Evolutionary conservation across 2,113 vertebrate genomes (phyloP).

Genomic region (Oreotragus oreotragus): DNA sequence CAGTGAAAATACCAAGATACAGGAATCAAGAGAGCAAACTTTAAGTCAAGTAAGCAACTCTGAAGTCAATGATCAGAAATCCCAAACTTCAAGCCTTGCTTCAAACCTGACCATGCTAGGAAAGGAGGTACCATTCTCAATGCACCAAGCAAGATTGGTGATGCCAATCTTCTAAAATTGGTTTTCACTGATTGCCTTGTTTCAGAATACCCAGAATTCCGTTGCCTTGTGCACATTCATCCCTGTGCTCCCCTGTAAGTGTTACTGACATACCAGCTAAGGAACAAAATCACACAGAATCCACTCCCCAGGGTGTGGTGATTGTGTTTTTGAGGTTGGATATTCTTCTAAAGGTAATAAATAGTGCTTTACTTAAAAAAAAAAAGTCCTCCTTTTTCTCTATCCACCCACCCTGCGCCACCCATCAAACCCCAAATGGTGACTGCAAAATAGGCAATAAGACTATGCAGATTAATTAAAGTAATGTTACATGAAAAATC

Average conservation of each 20-base stretch:
- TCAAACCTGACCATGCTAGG: constrained; percentile 81
- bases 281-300: background rate
- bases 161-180: background rate
- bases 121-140: constrained; percentile 78
- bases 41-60: constrained; percentile 82
- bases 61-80: constrained; percentile 81
- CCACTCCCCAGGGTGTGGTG: background rate
- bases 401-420: background rate
- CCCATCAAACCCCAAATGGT: background rate
- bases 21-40: constrained; percentile 81
- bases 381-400: background rate
- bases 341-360: constrained; percentile 23
- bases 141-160: background rate
- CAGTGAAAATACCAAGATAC: constrained; percentile 84
- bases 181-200: background rate
- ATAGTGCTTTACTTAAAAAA: background rate
- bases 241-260: background rate
- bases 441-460: background rate
- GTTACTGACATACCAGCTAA: background rate
- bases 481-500: background rate
- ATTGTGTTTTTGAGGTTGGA: constrained; percentile 12
- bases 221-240: background rate
- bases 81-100: constrained; percentile 80
- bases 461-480: background rate
- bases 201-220: background rate